A percentile compares a stretch with the other conserved stretches of the same genome.
phyloP scores from a whole-genome alignment of 2,113 vertebrate species.

The Tyrannus savana region DNA sequence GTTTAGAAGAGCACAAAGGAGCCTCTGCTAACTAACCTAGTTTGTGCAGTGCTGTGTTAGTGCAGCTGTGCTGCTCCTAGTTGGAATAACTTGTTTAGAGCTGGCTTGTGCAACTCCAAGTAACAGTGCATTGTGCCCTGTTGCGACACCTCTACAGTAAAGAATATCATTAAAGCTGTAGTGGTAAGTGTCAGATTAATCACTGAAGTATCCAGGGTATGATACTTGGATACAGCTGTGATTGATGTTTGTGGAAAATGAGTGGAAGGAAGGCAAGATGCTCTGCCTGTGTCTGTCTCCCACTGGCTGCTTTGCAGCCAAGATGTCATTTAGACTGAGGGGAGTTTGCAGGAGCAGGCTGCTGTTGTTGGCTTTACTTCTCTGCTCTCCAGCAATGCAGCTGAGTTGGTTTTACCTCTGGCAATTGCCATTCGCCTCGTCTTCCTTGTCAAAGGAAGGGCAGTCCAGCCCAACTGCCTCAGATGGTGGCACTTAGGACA shows the following conservation, averaged over 20 bases:
- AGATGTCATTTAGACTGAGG: neutral
- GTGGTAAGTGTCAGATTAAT: neutral
- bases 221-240: neutral
- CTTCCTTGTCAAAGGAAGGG: neutral
- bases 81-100: neutral
- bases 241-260: neutral
- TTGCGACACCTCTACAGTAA: neutral
- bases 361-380: neutral
- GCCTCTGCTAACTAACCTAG: neutral
- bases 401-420: neutral
- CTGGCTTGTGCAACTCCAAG: accelerated
- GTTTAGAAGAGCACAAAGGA: neutral
- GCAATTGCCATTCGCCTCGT: neutral
- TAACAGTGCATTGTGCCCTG: accelerated
- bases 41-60: neutral
- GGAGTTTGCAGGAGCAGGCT: neutral
- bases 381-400: neutral
- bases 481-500: neutral
- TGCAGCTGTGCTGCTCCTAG: neutral
- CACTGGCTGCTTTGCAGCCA: neutral
- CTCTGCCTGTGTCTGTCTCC: neutral
- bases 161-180: neutral
- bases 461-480: neutral
- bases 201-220: neutral
- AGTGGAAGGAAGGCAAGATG: neutral